A percentile compares a stretch with the other conserved stretches of the same genome.
phyloP scores from a whole-genome alignment of 2,797 vertebrate genomes.

The Amphiprion clarkii region DNA sequence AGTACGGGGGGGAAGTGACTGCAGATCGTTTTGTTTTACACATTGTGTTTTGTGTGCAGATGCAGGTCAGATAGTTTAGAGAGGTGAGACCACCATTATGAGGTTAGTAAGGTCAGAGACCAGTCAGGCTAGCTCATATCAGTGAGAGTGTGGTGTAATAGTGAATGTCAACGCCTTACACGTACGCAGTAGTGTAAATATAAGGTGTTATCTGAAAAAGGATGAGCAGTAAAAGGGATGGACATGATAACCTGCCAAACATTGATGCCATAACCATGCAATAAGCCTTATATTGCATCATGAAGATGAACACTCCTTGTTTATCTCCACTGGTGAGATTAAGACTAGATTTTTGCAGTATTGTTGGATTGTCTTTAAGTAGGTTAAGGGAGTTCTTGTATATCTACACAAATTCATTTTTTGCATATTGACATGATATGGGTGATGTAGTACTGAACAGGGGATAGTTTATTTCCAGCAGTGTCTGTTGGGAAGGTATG shows the following conservation, averaged over 20 bases:
- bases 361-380: neutral
- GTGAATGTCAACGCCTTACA: neutral
- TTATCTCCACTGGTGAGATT: neutral
- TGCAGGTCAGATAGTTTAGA: neutral
- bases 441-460: neutral
- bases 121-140: conserved; percentile 13
- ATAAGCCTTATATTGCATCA: no score
- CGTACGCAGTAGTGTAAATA: neutral
- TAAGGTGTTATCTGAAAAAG: neutral
- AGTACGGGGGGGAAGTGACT: conserved; percentile 5
- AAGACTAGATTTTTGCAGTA: neutral
- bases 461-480: neutral
- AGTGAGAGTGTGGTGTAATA: neutral
- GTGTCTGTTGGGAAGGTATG: neutral
- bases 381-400: neutral
- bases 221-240: neutral
- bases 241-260: neutral
- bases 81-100: neutral
- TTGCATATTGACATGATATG: neutral
- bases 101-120: conserved; percentile 4
- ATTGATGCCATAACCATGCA: neutral
- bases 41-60: conserved; percentile 17
- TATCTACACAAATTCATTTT: neutral
- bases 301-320: neutral
- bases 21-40: no score